These are phyloP conservation scores for Pammene fasciana DNA, from an alignment of 2,888 invertebrate genomes.

Conservation along the genomic window DNA sequence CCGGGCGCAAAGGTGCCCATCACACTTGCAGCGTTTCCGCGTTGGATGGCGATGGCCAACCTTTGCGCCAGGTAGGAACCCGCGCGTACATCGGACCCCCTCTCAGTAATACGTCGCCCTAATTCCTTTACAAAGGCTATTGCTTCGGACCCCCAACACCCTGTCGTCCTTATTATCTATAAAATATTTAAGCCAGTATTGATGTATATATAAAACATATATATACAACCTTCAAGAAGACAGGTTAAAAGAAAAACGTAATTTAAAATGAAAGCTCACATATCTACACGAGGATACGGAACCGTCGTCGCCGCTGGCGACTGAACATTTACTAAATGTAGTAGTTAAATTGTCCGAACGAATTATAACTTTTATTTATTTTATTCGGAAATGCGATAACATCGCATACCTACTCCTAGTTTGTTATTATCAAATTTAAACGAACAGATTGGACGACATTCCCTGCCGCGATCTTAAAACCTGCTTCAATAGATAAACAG, in stretches of 20 bases:
- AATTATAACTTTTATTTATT: constrained; percentile 53
- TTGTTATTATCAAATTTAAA: constrained; percentile 51
- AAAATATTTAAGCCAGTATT: too few relatives aligned
- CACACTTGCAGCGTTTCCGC: too few relatives aligned
- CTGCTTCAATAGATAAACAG: constrained; percentile 47
- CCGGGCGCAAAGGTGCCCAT: too few relatives aligned
- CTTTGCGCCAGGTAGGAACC: too few relatives aligned
- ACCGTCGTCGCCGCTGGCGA: constrained; percentile 2
- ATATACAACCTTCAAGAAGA: neutral
- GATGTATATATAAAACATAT: too few relatives aligned
- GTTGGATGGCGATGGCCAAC: too few relatives aligned
- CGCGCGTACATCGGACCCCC: too few relatives aligned
- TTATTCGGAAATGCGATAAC: constrained; percentile 58
- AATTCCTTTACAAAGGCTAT: too few relatives aligned
- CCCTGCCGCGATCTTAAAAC: constrained; percentile 50
- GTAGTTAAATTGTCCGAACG: constrained; percentile 38
- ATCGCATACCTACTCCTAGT: constrained; percentile 48
- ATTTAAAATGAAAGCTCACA: constrained; percentile 11
- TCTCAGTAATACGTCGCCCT: too few relatives aligned
- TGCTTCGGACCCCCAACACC: too few relatives aligned
- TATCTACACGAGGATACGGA: constrained; percentile 1
- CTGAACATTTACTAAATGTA: constrained; percentile 27
- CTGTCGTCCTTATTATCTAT: too few relatives aligned
- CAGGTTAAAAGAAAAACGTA: constrained; percentile 8
- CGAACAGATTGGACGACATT: constrained; percentile 56